Evolutionary conservation across 1,140 invertebrate species (phyloP).

Genomic region (Lethrus apterus): DNA sequence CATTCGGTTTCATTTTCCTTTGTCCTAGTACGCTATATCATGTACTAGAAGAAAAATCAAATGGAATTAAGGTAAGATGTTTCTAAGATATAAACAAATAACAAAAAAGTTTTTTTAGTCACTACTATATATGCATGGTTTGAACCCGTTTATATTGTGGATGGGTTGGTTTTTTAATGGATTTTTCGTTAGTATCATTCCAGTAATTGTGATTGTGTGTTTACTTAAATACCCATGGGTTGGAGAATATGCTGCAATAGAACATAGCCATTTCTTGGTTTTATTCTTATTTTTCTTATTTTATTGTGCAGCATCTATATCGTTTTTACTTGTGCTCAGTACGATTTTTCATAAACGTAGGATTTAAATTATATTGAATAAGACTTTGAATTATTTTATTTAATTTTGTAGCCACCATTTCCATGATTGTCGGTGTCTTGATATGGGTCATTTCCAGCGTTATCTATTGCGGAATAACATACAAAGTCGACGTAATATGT

Average conservation of each 20-base stretch:
- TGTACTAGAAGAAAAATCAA: conserved; percentile 39
- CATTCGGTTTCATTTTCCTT: conserved; percentile 36
- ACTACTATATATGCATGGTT: conserved; percentile 64
- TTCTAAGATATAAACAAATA: background rate
- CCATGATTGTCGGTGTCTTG: conserved; percentile 25
- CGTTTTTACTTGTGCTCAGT: conserved; percentile 45
- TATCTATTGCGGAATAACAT: background rate
- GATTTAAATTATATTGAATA: conserved; percentile 11
- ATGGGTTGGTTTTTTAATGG: conserved; percentile 55
- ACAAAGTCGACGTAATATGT: background rate
- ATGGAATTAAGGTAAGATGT: conserved; percentile 36
- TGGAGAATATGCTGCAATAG: conserved; percentile 39
- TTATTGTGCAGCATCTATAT: conserved; percentile 43
- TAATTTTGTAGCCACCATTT: conserved; percentile 25
- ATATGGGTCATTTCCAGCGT: conserved; percentile 30
- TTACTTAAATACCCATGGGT: conserved; percentile 36
- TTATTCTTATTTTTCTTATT: conserved; percentile 47
- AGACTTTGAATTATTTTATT: background rate
- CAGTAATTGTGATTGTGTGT: conserved; percentile 45
- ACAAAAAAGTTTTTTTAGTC: conserved; percentile 45
- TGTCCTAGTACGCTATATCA: conserved; percentile 33
- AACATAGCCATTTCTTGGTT: conserved; percentile 39
- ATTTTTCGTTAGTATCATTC: conserved; percentile 46
- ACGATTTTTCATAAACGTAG: conserved; percentile 50
- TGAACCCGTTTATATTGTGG: conserved; percentile 58